phyloP scores from a whole-genome alignment of 2,888 invertebrate species.

The Beris morrisii region DNA sequence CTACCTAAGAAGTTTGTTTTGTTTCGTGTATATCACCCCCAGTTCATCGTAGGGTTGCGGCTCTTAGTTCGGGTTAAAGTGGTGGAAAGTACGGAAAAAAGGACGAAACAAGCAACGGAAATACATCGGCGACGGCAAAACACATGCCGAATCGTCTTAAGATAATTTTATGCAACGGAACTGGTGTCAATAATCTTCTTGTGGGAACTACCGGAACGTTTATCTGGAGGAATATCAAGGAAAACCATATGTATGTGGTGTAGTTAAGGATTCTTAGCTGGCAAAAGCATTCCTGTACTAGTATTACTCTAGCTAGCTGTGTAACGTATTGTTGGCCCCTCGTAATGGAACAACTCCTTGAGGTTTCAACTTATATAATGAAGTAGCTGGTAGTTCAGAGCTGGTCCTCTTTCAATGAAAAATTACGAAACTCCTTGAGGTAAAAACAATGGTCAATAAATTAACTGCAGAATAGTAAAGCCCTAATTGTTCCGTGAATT shows the following conservation, averaged over 20 bases:
- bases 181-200: slow-evolving; percentile 35
- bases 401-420: no score
- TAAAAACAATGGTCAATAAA: no score
- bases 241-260: slow-evolving; percentile 3
- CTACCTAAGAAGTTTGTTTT: slow-evolving; percentile 22
- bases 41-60: slow-evolving; percentile 12
- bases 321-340: no score
- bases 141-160: slow-evolving; percentile 13
- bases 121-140: not conserved
- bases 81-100: slow-evolving; percentile 5
- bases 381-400: no score
- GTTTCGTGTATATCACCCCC: slow-evolving; percentile 10
- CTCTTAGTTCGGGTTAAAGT: slow-evolving; percentile 21
- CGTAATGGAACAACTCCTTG: no score
- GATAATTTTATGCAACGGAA: slow-evolving; percentile 32
- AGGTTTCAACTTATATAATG: no score
- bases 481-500: no score
- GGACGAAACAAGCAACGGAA: no score
- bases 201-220: slow-evolving; percentile 27
- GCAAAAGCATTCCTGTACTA: no score
- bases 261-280: not conserved
- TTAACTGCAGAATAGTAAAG: no score
- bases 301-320: no score
- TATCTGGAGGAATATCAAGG: not conserved
- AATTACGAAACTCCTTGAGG: no score